Conservation (phyloP, 2,797 vertebrate genomes). For the Oreochromis grahami region DNA sequence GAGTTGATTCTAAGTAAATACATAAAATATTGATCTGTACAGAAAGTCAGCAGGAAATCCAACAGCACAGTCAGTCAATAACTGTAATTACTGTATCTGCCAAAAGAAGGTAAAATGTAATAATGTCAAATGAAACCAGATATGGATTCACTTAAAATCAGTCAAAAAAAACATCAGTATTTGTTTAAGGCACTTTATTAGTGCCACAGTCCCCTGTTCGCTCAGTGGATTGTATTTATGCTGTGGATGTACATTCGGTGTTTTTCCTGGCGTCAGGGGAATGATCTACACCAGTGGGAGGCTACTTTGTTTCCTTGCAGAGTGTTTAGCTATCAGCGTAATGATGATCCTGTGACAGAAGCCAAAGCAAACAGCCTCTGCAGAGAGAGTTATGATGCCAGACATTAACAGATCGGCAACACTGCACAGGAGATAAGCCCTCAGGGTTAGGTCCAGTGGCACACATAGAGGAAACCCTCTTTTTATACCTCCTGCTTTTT, state of each 20-base stretch:
- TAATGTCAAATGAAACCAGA: neutral
- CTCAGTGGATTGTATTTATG: constrained; percentile 28
- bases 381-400: constrained; percentile 65
- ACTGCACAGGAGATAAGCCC: constrained; percentile 60
- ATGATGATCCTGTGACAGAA: constrained; percentile 75
- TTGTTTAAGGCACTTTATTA: constrained; percentile 4
- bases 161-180: neutral
- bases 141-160: neutral
- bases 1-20: neutral
- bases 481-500: constrained; percentile 24
- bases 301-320: constrained; percentile 65
- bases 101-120: neutral
- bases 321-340: constrained; percentile 74
- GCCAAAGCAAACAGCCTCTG: constrained; percentile 47
- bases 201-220: neutral
- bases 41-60: neutral
- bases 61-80: neutral
- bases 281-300: constrained; percentile 61
- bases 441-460: constrained; percentile 43
- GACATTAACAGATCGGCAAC: constrained; percentile 64
- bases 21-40: neutral
- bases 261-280: constrained; percentile 36
- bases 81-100: neutral
- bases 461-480: constrained; percentile 36
- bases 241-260: constrained; percentile 26